Base-by-base conservation (phyloP, 2,113 vertebrate genomes). In the Dipodomys stephensi region DNA sequence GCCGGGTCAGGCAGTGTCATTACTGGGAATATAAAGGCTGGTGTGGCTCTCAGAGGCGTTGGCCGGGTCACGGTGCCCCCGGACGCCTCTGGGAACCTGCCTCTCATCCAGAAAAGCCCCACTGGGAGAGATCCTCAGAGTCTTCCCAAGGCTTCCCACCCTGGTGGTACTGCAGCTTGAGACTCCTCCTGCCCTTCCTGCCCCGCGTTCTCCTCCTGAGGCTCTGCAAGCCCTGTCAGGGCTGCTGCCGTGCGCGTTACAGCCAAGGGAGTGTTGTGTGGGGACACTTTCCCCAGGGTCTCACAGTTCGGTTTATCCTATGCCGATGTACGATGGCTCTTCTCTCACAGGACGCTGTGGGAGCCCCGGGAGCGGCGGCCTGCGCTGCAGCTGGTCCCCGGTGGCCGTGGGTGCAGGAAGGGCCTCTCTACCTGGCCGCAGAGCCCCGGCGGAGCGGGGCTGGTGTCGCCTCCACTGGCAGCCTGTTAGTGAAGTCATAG, bases 151-250 rank as follows among this genome's bases (percentile, higher is more conserved):
- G 3, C 53, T 57, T 13, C 9, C 9, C 8, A 0, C 10, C 25
- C 11, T 44, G 23, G 84, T 5, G 3, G 6, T 68, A 22, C 39
- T 10, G 4, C 30, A 5, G 3, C 10, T 4, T 6, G 0, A 0
- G 0, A 15, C n/a, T 25, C 28, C 16, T 60, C 19, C 0, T 2
- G 0, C 1, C 2, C n/a, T 80, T 4, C 1, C 46, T 4, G 23
- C 25, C 46, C 46, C 30, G 39, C 39, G 39, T 6, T 46, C n/a
- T 22, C 6, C 19, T 6, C 60, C 2, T 35, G 39, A 18, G 32
- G 6, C 11, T 65, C 30, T 13, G 4, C 4, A n/a, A 60, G n/a
- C 35, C 35, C 35, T 39, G 35, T 39, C 35, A 39, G 35, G 39
- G 39, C 39, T 39, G 39, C 39, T 3, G 5, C 39, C 35, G 35